Evolutionary conservation across 2,113 vertebrate species (phyloP).

Genomic region (Mellivora capensis): DNA sequence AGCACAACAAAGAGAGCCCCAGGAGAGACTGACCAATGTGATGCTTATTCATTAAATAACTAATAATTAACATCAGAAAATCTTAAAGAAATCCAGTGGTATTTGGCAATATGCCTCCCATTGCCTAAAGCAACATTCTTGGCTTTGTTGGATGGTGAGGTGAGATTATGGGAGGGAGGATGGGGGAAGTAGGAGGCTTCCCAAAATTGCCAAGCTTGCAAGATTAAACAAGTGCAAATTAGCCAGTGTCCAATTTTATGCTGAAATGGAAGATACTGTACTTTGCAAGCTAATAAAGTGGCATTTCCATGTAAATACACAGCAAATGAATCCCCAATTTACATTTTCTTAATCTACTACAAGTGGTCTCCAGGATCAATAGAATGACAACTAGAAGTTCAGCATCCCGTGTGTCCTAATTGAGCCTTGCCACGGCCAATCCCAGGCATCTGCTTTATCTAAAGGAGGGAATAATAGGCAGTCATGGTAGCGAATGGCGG

Average conservation of each 20-base stretch:
- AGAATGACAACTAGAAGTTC: neutral
- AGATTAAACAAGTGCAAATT: conserved; percentile 57
- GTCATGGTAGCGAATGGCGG: neutral
- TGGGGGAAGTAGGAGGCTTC: conserved; percentile 6
- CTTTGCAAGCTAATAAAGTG: conserved; percentile 41
- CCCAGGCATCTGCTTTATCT: neutral
- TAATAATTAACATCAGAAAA: neutral
- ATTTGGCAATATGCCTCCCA: conserved; percentile 12
- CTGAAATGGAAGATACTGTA: conserved; percentile 18
- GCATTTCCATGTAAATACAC: conserved; percentile 37
- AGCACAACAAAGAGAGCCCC: neutral
- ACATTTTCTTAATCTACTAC: conserved; percentile 35
- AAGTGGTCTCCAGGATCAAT: neutral
- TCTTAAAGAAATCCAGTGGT: neutral
- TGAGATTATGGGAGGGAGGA: neutral
- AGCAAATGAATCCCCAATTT: conserved; percentile 38
- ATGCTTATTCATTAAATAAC: neutral
- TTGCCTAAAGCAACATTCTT: conserved; percentile 19
- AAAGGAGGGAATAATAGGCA: neutral
- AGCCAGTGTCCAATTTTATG: conserved; percentile 46
- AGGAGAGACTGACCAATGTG: neutral
- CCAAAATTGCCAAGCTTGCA: conserved; percentile 45
- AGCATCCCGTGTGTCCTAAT: neutral
- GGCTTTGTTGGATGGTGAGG: neutral
- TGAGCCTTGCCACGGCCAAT: neutral